Conservation (phyloP, 2,888 invertebrate species). For the Gnatocerus cornutus region DNA sequence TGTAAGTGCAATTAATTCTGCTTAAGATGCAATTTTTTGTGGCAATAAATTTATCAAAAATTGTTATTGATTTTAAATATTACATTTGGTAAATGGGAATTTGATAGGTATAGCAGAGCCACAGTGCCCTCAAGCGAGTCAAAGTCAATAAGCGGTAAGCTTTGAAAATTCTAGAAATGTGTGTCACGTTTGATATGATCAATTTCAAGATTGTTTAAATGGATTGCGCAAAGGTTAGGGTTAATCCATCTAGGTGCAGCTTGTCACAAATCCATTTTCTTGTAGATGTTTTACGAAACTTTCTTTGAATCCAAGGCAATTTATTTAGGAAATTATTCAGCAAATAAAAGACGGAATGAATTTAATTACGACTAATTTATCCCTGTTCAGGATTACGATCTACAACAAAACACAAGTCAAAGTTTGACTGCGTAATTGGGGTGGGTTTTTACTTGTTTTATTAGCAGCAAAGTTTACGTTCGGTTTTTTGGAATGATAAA, state of each 20-base stretch:
- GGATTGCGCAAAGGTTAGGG: conserved; percentile 15
- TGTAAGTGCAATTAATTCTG: background rate
- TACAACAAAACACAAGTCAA: conserved; percentile 37
- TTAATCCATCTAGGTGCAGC: conserved; percentile 1
- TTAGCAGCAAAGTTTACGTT: conserved; percentile 23
- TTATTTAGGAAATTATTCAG: conserved; percentile 15
- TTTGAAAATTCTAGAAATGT: conserved; percentile 3
- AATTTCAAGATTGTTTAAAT: conserved; percentile 10
- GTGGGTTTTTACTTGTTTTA: conserved; percentile 21
- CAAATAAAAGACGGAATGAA: conserved; percentile 16
- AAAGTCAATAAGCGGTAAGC: background rate
- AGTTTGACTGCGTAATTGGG: conserved; percentile 30
- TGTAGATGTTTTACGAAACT: background rate
- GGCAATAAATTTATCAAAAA: background rate
- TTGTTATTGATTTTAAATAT: background rate
- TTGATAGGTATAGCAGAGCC: background rate
- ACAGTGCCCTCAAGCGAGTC: background rate
- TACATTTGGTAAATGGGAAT: background rate
- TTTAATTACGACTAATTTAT: conserved; percentile 35
- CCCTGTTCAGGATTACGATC: conserved; percentile 33
- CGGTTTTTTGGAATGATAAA: conserved; percentile 10
- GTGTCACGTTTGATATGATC: conserved; percentile 2
- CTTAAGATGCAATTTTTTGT: background rate
- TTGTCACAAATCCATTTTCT: conserved; percentile 5
- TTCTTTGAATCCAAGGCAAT: conserved; percentile 9